Percentiles rank a stretch among this genome's conserved stretches.
Conservation (phyloP, 2,888 invertebrate species). For the Drosophila mercatorum region DNA sequence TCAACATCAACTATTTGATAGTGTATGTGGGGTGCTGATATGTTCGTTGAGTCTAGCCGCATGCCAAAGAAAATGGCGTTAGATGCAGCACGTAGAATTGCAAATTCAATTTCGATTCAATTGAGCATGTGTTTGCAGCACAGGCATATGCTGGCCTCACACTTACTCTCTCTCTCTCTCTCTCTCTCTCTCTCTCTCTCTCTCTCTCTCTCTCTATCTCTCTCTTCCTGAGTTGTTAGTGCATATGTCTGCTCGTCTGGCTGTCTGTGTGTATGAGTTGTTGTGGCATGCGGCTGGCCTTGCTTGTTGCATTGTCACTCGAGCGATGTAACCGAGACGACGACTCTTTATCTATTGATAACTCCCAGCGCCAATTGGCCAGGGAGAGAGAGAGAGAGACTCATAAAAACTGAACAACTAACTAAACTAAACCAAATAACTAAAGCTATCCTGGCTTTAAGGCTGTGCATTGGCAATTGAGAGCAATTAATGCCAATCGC, state of each 20-base stretch:
- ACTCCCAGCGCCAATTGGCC: conserved; percentile 26
- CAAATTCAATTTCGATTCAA: conserved; percentile 80
- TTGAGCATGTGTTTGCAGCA: conserved; percentile 75
- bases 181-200: background rate
- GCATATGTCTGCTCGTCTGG: conserved; percentile 11
- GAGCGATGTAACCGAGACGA: conserved; percentile 58
- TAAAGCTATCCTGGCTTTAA: background rate
- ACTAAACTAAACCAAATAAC: background rate
- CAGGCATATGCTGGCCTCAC: conserved; percentile 55
- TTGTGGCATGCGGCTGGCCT: conserved; percentile 38
- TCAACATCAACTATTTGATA: background rate
- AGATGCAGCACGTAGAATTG: conserved; percentile 74
- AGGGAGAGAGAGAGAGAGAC: conserved; percentile 12
- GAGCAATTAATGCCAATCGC: conserved; percentile 65
- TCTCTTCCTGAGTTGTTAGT: conserved; percentile 6
- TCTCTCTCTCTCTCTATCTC: background rate
- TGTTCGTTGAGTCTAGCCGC: conserved; percentile 46
- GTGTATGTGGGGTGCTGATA: conserved; percentile 30
- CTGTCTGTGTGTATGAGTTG: conserved; percentile 40
- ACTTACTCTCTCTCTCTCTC: background rate
- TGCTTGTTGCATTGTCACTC: conserved; percentile 73
- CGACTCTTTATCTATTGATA: conserved; percentile 49
- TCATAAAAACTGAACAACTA: background rate
- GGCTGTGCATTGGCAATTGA: conserved; percentile 11
- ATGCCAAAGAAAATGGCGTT: conserved; percentile 73